Evolutionary conservation across 2,888 invertebrate genomes (phyloP).

Genomic region (Metallyticus violacea): DNA sequence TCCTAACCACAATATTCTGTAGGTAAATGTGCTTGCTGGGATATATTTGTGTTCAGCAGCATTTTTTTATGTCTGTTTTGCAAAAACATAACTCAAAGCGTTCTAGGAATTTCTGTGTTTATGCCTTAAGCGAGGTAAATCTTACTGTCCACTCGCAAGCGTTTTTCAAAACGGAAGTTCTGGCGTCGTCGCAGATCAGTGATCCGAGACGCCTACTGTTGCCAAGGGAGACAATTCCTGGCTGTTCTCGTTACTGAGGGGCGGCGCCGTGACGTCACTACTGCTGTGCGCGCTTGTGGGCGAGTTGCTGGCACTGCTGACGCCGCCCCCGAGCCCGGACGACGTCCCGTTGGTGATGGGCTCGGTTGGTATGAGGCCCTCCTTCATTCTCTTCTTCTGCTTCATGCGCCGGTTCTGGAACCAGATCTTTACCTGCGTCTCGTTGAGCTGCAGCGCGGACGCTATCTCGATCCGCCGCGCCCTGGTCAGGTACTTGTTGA

Average conservation of each 20-base stretch:
- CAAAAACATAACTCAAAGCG: too few relatives aligned
- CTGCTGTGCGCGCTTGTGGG: conserved; percentile 40
- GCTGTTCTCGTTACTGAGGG: conserved; percentile 9
- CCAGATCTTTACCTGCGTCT: conserved; percentile 98
- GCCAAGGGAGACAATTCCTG: conserved; percentile 1
- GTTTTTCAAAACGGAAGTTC: too few relatives aligned
- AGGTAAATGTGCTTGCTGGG: too few relatives aligned
- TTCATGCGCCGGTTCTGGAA: conserved; percentile 99
- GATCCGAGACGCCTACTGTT: not conserved
- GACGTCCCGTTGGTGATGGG: conserved; percentile 47
- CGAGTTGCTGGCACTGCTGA: conserved; percentile 39
- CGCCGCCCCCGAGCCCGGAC: conserved; percentile 31
- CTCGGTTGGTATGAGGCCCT: conserved; percentile 73
- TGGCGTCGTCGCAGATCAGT: not conserved
- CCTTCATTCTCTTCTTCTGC: conserved; percentile 95
- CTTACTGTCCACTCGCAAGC: too few relatives aligned
- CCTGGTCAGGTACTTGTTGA: conserved; percentile 96
- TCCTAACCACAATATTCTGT: too few relatives aligned
- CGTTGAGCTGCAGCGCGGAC: conserved; percentile 91
- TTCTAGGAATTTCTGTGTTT: too few relatives aligned
- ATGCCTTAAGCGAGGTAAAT: too few relatives aligned
- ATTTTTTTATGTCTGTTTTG: too few relatives aligned
- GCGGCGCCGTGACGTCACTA: conserved; percentile 58
- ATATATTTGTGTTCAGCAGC: too few relatives aligned
- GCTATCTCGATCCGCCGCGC: conserved; percentile 98